A percentile compares a stretch with the other conserved stretches of the same genome.
Evolutionary conservation across 2,888 invertebrate species (phyloP).

Genomic region (Xanthorhoe designata): DNA sequence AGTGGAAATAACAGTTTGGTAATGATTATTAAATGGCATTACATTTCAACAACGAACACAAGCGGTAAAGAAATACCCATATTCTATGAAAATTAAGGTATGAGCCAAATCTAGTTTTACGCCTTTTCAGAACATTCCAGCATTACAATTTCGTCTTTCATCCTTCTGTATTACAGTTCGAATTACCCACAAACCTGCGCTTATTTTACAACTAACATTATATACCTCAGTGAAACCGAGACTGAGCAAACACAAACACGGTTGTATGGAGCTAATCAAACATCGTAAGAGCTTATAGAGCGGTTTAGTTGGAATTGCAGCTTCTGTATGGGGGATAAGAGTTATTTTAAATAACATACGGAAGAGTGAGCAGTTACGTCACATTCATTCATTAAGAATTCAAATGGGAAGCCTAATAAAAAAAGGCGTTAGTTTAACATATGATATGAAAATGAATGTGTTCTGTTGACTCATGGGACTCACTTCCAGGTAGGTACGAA

Average conservation of each 20-base stretch:
- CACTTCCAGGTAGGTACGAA: too few relatives aligned
- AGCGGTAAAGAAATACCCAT: neutral
- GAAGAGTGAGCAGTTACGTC: neutral
- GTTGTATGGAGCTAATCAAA: constrained; percentile 63
- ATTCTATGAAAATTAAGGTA: constrained; percentile 1
- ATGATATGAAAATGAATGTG: too few relatives aligned
- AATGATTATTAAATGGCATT: too few relatives aligned
- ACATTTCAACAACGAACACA: neutral
- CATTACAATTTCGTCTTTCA: neutral
- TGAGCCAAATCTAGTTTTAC: neutral
- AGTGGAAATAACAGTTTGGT: too few relatives aligned
- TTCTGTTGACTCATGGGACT: too few relatives aligned
- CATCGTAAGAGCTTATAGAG: constrained; percentile 59
- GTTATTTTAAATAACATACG: neutral
- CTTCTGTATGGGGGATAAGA: neutral
- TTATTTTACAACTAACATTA: constrained; percentile 53
- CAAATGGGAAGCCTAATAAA: too few relatives aligned
- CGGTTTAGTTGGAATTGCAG: constrained; percentile 31
- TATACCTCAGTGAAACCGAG: constrained; percentile 51
- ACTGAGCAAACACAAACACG: constrained; percentile 60
- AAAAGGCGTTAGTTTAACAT: too few relatives aligned
- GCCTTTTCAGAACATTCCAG: neutral
- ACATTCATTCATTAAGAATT: neutral
- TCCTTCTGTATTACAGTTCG: constrained; percentile 29
- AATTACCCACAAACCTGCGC: constrained; percentile 36